phyloP scores from a whole-genome alignment of 2,888 invertebrate genomes.

The Pseudoips prasinana region DNA sequence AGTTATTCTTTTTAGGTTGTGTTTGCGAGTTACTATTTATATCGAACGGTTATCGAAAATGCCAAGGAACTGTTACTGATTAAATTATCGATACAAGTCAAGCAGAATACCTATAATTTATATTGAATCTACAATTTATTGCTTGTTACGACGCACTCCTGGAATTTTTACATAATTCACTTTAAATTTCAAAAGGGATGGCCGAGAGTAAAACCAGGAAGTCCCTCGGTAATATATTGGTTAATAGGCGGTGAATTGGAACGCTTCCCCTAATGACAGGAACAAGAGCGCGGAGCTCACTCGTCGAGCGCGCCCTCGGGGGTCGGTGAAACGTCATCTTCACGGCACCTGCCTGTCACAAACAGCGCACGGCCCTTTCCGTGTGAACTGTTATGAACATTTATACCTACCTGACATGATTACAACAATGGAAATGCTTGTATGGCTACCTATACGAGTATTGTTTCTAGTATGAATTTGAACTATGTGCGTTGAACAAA shows the following conservation, averaged over 20 bases:
- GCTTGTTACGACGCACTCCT: conserved; percentile 1
- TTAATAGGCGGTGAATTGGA: conserved; percentile 15
- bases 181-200: conserved; percentile 1
- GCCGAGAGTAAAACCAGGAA: conserved; percentile 6
- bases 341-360: conserved; percentile 38
- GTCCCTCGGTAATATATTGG: conserved; percentile 17
- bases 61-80: too few relatives aligned
- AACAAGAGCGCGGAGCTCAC: conserved; percentile 23
- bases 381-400: conserved; percentile 25
- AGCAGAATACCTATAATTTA: too few relatives aligned
- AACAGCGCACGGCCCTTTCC: conserved; percentile 18
- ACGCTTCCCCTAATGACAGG: conserved; percentile 21
- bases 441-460: conserved; percentile 23
- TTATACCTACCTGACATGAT: conserved; percentile 23
- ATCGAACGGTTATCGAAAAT: too few relatives aligned
- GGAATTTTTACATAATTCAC: neutral
- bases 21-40: too few relatives aligned
- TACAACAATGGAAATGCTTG: conserved; percentile 26
- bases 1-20: too few relatives aligned
- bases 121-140: too few relatives aligned
- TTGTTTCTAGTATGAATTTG: too few relatives aligned
- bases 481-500: too few relatives aligned
- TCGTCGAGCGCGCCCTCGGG: conserved; percentile 24
- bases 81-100: too few relatives aligned
- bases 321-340: conserved; percentile 30